These are phyloP conservation scores for Bellardia pandia DNA, from an alignment of 2,888 invertebrate genomes.

Conservation along the genomic window DNA sequence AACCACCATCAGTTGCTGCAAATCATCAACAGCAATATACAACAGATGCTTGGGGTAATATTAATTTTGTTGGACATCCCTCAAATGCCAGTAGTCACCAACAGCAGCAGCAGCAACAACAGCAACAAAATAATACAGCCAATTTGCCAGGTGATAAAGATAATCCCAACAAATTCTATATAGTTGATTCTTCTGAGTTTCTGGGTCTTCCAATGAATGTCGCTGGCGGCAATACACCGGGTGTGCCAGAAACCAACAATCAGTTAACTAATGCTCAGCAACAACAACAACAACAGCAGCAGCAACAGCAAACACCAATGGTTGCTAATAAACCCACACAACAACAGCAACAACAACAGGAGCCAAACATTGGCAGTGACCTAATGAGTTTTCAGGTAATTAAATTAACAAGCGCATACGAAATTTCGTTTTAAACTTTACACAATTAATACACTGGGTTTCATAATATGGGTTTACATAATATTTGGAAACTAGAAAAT, in stretches of 20 bases:
- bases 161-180: slow-evolving; percentile 82
- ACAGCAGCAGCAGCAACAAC: slow-evolving; percentile 74
- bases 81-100: slow-evolving; percentile 68
- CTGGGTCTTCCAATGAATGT: slow-evolving; percentile 83
- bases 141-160: slow-evolving; percentile 77
- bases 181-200: slow-evolving; percentile 83
- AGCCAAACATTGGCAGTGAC: slow-evolving; percentile 79
- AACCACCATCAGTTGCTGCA: slow-evolving; percentile 74
- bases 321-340: slow-evolving; percentile 60
- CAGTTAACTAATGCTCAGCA: slow-evolving; percentile 71
- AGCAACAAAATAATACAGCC: slow-evolving; percentile 74
- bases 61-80: slow-evolving; percentile 74
- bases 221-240: slow-evolving; percentile 74
- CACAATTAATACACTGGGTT: too few relatives aligned
- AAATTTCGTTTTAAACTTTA: too few relatives aligned
- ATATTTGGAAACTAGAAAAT: too few relatives aligned
- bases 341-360: slow-evolving; percentile 77
- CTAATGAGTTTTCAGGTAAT: slow-evolving; percentile 82
- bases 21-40: slow-evolving; percentile 72
- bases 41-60: slow-evolving; percentile 77
- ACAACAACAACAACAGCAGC: slow-evolving; percentile 75
- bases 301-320: slow-evolving; percentile 72
- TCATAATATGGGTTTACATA: too few relatives aligned
- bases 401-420: background rate
- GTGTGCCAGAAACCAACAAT: slow-evolving; percentile 69